Base-by-base conservation (phyloP, 2,888 invertebrate species). In the Tromatobia lineatoria region DNA sequence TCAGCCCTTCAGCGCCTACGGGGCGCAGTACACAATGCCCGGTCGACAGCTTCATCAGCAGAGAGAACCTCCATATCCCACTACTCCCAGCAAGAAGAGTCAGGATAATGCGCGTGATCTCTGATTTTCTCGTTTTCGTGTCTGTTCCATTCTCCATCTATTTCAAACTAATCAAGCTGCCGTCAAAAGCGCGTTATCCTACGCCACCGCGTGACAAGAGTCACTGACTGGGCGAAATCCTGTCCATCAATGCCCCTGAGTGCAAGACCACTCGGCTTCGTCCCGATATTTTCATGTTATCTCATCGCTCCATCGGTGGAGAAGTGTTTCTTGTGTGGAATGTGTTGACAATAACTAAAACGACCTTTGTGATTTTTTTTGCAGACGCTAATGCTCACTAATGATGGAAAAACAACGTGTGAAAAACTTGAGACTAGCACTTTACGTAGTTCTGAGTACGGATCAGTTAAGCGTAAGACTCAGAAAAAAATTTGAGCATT, bases 31-130 rank as follows among this genome's bases (percentile, higher is more conserved):
- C 78, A 83, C 84, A 82, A 86, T 80, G 66, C 79, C 69, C 61
- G 59, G 52, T 77, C 87, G 88, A 90, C 89, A 89, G 88, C 89
- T 91, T 89, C 88, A 90, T 90, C 89, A 89, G 84, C 81, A 71
- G 57, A 73, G 70, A 80, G 81, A 61, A 70, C 64, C 69, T 34
- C 34, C 70, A 11, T 42, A 66, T 70, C 52, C 47, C 61, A 50
- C 50, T n/a, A 18, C 15, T 75, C 52, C 45, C 20, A 3, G 11
- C 45, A 15, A 61, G 47, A 61, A 79, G 52, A 69, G 73, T 61
- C 59, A n/a, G n/a, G 73, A 82, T 74, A 69, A 69, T 74, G 54
- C 59, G 23, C 71, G 71, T 50, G 71, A 70, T 78, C 66, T 70
- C 76, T 67, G 64, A 73, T 80, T 66, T 42, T 52, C 61, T 70